phyloP scores from a whole-genome alignment of 1,140 invertebrate species.

The Sipha flava region DNA sequence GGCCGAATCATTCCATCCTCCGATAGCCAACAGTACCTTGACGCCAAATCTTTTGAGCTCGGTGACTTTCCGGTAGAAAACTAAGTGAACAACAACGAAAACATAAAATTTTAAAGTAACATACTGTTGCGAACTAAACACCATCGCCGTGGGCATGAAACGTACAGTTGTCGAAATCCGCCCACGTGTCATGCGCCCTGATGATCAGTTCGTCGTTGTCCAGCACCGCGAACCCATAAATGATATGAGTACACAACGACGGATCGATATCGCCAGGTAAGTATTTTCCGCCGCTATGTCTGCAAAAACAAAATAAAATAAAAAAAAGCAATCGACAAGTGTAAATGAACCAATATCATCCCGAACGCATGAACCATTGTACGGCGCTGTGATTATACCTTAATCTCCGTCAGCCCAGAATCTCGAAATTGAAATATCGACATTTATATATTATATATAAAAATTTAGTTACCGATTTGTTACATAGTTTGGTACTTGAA shows the following conservation, averaged over 20 bases:
- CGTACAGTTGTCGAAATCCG: conserved; percentile 57
- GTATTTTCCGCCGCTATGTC: conserved; percentile 55
- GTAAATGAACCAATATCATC: too few species aligned
- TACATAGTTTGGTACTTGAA: too few species aligned
- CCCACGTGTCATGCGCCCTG: conserved; percentile 59
- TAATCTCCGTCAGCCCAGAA: too few species aligned
- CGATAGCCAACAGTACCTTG: conserved; percentile 54
- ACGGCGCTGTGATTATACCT: too few species aligned
- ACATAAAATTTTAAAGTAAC: not conserved
- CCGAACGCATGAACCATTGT: too few species aligned
- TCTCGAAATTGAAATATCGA: too few species aligned
- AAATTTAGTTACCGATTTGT: too few species aligned
- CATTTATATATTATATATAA: too few species aligned
- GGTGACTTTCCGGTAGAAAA: conserved; percentile 52
- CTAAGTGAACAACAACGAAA: conserved; percentile 40
- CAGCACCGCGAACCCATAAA: conserved; percentile 63
- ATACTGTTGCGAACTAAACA: not conserved
- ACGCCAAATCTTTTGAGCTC: conserved; percentile 49
- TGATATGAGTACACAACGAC: conserved; percentile 61
- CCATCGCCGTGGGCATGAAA: not conserved
- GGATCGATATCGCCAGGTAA: conserved; percentile 57
- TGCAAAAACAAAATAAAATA: conserved; percentile 33
- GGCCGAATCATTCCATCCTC: conserved; percentile 56
- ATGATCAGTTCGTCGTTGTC: conserved; percentile 52
- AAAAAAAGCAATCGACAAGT: too few species aligned